phyloP scores from a whole-genome alignment of 53 echinoderm and acorn worm genomes.

The Pentamera pediparva region DNA sequence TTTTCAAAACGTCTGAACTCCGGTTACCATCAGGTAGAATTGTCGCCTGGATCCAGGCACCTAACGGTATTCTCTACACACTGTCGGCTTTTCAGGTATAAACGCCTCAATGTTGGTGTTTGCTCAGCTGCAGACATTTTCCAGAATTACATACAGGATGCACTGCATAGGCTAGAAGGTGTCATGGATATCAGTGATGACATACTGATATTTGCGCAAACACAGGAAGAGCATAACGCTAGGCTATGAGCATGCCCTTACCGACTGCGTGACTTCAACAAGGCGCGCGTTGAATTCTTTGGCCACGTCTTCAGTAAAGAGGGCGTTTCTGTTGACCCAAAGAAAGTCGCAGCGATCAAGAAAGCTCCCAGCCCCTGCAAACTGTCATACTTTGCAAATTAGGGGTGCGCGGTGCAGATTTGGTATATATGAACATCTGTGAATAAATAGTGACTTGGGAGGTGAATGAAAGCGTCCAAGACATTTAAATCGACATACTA shows the following conservation, averaged over 20 bases:
- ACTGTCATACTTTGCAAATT: too few relatives aligned
- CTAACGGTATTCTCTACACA: constrained; percentile 55
- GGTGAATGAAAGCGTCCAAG: too few relatives aligned
- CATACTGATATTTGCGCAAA: constrained; percentile 36
- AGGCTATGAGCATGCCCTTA: constrained; percentile 29
- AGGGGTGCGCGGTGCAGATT: too few relatives aligned
- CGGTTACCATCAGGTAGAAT: constrained; percentile 70
- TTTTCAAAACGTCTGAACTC: constrained; percentile 59
- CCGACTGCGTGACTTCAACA: constrained; percentile 39
- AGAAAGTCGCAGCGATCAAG: constrained; percentile 39
- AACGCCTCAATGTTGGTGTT: constrained; percentile 57
- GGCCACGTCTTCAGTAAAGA: constrained; percentile 44
- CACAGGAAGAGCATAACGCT: neutral
- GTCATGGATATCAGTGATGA: constrained; percentile 57
- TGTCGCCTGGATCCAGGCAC: constrained; percentile 43
- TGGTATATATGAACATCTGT: too few relatives aligned
- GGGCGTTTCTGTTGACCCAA: constrained; percentile 40
- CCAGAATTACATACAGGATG: constrained; percentile 49
- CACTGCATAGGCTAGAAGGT: constrained; percentile 44
- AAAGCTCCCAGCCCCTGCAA: too few relatives aligned
- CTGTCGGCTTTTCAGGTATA: constrained; percentile 47
- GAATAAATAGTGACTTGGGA: too few relatives aligned
- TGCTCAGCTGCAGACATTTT: constrained; percentile 49
- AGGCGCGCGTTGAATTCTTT: constrained; percentile 33
- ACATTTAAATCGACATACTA: too few relatives aligned